A percentile compares a stretch with the other conserved stretches of the same genome.
These are phyloP conservation scores for Mixornis gularis DNA, from an alignment of 2,113 vertebrate genomes.

Conservation along the genomic window DNA sequence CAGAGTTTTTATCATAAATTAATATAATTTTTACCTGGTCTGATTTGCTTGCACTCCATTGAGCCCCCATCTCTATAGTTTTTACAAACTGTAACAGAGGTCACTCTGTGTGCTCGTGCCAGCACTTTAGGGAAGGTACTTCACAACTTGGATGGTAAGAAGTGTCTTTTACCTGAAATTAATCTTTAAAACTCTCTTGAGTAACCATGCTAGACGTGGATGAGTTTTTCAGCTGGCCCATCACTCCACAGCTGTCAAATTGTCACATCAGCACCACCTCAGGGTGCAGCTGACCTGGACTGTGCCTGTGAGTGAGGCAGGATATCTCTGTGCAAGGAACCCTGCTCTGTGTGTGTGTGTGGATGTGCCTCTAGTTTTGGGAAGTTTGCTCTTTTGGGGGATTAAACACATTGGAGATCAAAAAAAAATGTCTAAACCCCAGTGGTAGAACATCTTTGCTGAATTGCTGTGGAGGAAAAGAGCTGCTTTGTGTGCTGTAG, in stretches of 20 bases:
- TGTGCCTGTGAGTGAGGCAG: background rate
- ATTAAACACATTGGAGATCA: background rate
- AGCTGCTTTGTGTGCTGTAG: fast-evolving
- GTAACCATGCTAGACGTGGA: background rate
- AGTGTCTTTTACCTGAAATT: background rate
- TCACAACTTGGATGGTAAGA: background rate
- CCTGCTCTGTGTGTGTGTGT: fast-evolving
- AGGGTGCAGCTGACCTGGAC: background rate
- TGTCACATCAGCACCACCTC: background rate
- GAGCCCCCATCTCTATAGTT: background rate
- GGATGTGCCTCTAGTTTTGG: background rate
- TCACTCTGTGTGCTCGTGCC: fast-evolving
- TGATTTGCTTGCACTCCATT: background rate
- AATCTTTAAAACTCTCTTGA: background rate
- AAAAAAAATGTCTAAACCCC: background rate
- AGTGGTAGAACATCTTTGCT: background rate
- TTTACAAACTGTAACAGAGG: background rate
- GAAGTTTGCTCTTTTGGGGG: fast-evolving
- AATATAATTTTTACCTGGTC: background rate
- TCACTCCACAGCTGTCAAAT: background rate
- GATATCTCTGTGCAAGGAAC: background rate
- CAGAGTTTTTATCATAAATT: no score
- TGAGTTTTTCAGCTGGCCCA: background rate
- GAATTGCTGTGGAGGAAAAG: background rate
- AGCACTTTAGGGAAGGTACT: background rate